Conservation (phyloP, 2,797 vertebrate species). For the Lycodopsis pacificus region DNA sequence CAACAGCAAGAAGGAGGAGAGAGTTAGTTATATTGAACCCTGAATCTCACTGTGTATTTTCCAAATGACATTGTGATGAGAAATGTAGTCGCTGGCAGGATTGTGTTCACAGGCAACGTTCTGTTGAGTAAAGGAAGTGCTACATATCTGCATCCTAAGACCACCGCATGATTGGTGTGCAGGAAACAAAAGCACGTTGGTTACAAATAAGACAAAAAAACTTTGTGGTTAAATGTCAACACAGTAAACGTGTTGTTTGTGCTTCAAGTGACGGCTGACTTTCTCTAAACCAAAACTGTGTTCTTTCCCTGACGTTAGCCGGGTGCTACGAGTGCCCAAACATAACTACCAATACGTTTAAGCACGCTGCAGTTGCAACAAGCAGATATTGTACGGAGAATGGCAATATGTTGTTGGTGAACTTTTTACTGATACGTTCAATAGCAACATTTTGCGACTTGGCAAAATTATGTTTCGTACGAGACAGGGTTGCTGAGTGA, state of each 20-base stretch:
- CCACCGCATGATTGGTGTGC: not conserved
- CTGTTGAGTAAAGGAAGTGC: not conserved
- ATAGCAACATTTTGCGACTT: not conserved
- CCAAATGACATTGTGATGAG: not conserved
- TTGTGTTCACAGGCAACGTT: not conserved
- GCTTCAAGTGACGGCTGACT: not conserved
- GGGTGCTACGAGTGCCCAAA: not conserved
- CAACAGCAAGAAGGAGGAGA: no score
- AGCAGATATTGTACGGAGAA: not conserved
- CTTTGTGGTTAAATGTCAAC: not conserved
- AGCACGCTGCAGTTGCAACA: not conserved
- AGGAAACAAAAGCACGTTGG: not conserved
- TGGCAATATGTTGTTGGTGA: not conserved
- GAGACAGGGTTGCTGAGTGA: conserved; percentile 8
- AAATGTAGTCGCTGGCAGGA: not conserved
- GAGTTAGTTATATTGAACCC: no score
- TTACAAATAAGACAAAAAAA: no score
- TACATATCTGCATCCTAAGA: not conserved
- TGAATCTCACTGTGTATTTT: not conserved
- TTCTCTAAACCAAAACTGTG: not conserved
- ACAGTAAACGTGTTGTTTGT: not conserved
- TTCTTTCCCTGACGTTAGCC: not conserved
- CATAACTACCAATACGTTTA: not conserved
- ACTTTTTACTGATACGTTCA: not conserved
- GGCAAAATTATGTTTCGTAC: not conserved